Evolutionary conservation across 2,797 vertebrate species (phyloP).

Genomic region (Macropus fuliginosus): DNA sequence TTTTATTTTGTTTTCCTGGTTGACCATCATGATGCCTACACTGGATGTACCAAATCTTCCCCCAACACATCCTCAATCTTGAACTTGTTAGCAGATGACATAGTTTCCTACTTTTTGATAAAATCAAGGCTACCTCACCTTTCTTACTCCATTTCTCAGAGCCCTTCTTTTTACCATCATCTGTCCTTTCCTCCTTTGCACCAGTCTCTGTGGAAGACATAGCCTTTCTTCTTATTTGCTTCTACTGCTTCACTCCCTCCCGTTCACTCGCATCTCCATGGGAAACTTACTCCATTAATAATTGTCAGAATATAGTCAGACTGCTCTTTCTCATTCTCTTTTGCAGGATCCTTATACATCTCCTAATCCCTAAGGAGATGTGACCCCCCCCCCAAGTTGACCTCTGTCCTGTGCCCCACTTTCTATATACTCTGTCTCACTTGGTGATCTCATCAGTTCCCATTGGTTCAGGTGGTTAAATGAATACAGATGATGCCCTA

Average conservation of each 20-base stretch:
- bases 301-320: not conserved
- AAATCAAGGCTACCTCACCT: not conserved
- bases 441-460: not conserved
- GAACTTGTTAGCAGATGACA: not conserved
- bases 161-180: not conserved
- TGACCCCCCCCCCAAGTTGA: not conserved
- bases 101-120: not conserved
- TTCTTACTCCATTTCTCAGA: not conserved
- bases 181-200: not conserved
- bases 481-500: not conserved
- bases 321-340: not conserved
- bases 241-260: not conserved
- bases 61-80: not conserved
- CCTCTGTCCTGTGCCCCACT: not conserved
- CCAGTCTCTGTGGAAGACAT: not conserved
- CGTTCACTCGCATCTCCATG: not conserved
- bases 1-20: not conserved
- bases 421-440: not conserved
- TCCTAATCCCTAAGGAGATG: not conserved
- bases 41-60: not conserved
- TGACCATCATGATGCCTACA: not conserved
- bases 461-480: not conserved
- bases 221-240: not conserved
- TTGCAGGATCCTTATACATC: not conserved
- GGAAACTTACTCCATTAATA: not conserved